Evolutionary conservation across 2,797 vertebrate species (phyloP), one percentile per base, ranked within the genome.

Genomic region (Synaphobranchus kaupii): DNA sequence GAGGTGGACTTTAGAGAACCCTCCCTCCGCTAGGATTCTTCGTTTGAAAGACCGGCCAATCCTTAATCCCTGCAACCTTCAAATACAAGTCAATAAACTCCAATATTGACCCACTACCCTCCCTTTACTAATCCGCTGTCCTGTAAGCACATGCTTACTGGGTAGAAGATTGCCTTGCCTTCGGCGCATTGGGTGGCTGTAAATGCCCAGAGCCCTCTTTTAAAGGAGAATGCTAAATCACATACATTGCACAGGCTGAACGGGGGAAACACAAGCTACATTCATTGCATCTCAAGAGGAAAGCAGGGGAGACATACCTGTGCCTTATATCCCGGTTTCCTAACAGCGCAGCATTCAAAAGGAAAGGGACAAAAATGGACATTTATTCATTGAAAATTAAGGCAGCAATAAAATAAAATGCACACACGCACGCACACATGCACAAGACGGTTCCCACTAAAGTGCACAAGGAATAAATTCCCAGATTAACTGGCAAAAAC

Each of bases 311-410:
- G 50, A n/a, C 89, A 92, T 93, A 97, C 96, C 96, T 97, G 93
- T 97, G 96, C 90, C 96, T 95, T 84, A 96, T 96, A 91, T 97
- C 96, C 95, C 96, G 95, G 87, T 97, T 97, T 97, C 93, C 96
- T 97, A 92, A 88, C 88, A 89, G 91, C 91, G 90, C 56, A 48
- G 52, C 90, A 89, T 85, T 92, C 86, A 90, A 89, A 86, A 90
- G 87, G 10, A 87, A 93, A 87, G 92, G 80, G 88, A 73, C 66
- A 47, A 47, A 78, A 47, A 78, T 44, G 68, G 44, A 86, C 39
- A 68, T 44, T 68, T 85, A 82, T 54, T 85, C 13, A 84, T 68
- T 80, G 54, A 31, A 76, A 6, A 54, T 58, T 39, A 13, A 83
- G 5, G 0, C 12, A 12, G 28, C 66, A 34, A 13, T 3, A 25